Conservation (phyloP, 2,888 invertebrate species). For the Cenopis cana region DNA sequence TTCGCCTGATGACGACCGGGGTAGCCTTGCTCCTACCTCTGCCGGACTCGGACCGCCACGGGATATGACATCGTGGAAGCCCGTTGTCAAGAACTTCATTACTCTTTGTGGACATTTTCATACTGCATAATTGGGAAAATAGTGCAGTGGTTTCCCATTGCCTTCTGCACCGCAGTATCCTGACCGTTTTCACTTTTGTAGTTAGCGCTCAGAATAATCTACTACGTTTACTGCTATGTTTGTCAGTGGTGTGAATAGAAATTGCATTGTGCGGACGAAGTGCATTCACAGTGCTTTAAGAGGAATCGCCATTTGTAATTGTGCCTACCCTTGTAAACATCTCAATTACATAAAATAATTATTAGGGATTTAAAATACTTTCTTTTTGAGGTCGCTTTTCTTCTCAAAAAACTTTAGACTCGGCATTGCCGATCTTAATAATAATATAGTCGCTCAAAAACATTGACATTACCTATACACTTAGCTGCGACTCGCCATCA, state of each 20-base stretch:
- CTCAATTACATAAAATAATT: neutral
- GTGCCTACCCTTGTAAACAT: no score
- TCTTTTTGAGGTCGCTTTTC: neutral
- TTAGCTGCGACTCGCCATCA: neutral
- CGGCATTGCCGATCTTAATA: neutral
- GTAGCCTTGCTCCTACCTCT: no score
- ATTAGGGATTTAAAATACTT: neutral
- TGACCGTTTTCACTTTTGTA: no score
- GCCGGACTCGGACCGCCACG: no score
- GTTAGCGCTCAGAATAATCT: no score
- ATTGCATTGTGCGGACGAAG: slow-evolving; percentile 11
- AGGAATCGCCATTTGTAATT: neutral
- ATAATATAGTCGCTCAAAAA: neutral
- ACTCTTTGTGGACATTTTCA: no score
- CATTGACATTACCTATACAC: neutral
- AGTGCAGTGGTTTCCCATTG: no score
- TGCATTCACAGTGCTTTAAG: neutral
- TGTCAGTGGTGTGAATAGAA: slow-evolving; percentile 20
- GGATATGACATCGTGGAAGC: no score
- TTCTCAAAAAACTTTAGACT: neutral
- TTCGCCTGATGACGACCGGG: no score
- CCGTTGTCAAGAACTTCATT: no score
- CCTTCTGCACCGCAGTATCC: no score
- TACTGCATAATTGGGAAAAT: no score
- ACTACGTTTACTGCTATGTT: slow-evolving; percentile 3